These are phyloP conservation scores for Bombus impatiens DNA, from an alignment of 1,140 invertebrate genomes.

Conservation along the genomic window DNA sequence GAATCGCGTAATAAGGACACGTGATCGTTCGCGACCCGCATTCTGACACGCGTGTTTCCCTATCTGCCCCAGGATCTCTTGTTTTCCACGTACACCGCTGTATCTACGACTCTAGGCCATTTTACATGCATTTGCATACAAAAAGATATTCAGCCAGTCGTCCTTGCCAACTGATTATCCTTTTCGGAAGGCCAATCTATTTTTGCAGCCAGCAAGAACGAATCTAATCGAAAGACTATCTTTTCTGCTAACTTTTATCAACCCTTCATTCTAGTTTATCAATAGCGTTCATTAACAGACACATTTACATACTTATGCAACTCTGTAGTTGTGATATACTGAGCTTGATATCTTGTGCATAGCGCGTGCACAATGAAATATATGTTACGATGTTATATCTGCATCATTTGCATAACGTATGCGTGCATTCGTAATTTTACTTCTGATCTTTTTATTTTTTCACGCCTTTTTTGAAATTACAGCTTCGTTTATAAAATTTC, in stretches of 20 bases:
- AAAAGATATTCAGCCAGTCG: constrained; percentile 23
- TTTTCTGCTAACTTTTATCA: neutral
- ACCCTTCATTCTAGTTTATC: neutral
- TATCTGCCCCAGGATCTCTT: constrained; percentile 22
- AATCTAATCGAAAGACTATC: constrained; percentile 11
- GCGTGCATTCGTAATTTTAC: neutral
- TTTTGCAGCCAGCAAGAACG: neutral
- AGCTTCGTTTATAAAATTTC: no score
- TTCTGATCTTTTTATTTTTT: no score
- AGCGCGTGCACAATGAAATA: neutral
- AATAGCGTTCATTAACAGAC: neutral
- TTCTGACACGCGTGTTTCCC: constrained; percentile 5
- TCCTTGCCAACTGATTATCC: constrained; percentile 62
- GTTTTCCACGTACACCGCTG: neutral
- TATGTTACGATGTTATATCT: no score
- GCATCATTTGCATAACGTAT: neutral
- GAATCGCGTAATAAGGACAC: constrained; percentile 29
- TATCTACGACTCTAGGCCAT: constrained; percentile 9
- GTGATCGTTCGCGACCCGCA: constrained; percentile 18
- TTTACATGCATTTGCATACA: constrained; percentile 48
- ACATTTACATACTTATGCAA: no score
- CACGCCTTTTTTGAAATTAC: no score
- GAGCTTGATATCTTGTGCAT: neutral
- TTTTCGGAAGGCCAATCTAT: constrained; percentile 53
- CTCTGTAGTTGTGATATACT: no score